phyloP scores from a whole-genome alignment of 2,797 vertebrate species.

The Galagoides demidoff region DNA sequence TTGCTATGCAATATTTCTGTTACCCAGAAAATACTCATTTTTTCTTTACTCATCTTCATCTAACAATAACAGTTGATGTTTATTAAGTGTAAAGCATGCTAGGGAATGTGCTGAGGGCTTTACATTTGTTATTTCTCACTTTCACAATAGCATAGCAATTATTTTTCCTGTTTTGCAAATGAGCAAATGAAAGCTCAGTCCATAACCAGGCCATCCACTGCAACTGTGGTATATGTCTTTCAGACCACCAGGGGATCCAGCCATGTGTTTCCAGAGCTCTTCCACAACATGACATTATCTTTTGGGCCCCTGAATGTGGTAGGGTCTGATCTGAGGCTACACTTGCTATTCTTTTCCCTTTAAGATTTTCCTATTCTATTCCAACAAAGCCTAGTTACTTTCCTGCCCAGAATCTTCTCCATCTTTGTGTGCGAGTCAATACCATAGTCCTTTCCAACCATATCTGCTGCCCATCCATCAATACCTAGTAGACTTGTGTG shows the following conservation, averaged over 20 bases:
- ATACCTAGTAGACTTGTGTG: rapidly evolving
- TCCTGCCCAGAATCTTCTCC: neutral
- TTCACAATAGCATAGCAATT: neutral
- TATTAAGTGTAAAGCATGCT: neutral
- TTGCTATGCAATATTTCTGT: neutral
- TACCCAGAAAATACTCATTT: neutral
- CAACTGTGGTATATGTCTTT: neutral
- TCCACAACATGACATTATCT: neutral
- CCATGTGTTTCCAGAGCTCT: neutral
- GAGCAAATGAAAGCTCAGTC: neutral
- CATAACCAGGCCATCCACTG: too few relatives aligned
- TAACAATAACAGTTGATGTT: neutral
- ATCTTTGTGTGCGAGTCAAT: neutral
- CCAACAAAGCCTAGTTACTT: neutral
- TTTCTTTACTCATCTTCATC: neutral
- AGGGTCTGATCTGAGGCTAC: neutral
- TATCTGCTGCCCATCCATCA: neutral
- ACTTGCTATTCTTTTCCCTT: neutral
- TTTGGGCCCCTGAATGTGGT: neutral
- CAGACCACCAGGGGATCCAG: neutral
- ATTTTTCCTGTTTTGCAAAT: neutral
- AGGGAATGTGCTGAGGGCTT: neutral
- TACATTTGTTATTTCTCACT: neutral
- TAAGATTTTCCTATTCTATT: neutral
- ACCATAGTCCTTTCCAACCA: neutral